phyloP scores from a whole-genome alignment of 1,140 invertebrate genomes.

The Hydropsyche tenuis region DNA sequence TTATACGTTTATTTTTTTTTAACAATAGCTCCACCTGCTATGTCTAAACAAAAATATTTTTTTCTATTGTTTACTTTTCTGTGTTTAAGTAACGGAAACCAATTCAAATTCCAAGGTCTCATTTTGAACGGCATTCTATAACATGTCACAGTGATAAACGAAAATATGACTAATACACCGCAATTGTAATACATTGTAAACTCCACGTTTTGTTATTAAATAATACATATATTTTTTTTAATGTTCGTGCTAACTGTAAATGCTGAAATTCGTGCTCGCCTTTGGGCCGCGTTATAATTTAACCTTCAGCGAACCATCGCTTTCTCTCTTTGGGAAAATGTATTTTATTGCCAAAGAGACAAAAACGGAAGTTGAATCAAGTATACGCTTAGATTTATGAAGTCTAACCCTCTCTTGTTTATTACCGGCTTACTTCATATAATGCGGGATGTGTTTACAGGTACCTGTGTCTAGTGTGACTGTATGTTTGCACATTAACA shows the following conservation, averaged over 20 bases:
- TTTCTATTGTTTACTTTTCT: background rate
- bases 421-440: constrained; percentile 33
- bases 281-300: background rate
- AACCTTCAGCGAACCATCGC: constrained; percentile 16
- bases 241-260: background rate
- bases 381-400: constrained; percentile 45
- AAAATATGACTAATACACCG: no score
- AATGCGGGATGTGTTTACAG: constrained; percentile 20
- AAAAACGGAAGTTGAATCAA: constrained; percentile 45
- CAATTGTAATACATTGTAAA: background rate
- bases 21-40: constrained; percentile 8
- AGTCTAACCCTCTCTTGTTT: constrained; percentile 41
- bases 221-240: background rate
- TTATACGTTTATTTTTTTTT: background rate
- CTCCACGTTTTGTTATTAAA: background rate
- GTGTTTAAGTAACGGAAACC: constrained; percentile 17
- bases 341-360: constrained; percentile 45
- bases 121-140: background rate
- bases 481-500: no score
- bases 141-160: no score
- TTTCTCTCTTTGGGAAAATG: constrained; percentile 39
- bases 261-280: background rate
- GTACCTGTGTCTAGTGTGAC: no score
- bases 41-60: background rate
- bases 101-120: constrained; percentile 19